phyloP scores from a whole-genome alignment of 2,888 invertebrate genomes.

The Agrilus biguttatus region DNA sequence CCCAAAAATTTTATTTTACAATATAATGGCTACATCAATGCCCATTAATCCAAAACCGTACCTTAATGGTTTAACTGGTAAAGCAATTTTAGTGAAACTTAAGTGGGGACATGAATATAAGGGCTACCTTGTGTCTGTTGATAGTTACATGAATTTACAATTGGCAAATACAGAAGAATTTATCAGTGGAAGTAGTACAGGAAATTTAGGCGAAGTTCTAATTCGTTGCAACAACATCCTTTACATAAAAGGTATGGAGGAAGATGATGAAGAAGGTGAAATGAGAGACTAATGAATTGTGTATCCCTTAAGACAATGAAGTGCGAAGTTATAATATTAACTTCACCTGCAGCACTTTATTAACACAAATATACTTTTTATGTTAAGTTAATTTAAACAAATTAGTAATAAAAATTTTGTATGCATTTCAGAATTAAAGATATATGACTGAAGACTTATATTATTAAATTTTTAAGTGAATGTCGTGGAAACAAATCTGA shows the following conservation, averaged over 20 bases:
- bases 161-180: constrained; percentile 96
- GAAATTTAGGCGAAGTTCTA: constrained; percentile 89
- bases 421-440: no score
- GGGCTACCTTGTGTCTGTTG: constrained; percentile 93
- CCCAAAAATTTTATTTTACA: neutral
- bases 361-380: no score
- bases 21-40: constrained; percentile 67
- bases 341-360: no score
- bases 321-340: no score
- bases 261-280: constrained; percentile 94
- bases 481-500: no score
- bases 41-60: constrained; percentile 99
- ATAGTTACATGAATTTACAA: constrained; percentile 98
- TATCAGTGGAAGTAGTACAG: constrained; percentile 79
- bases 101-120: constrained; percentile 99
- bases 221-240: constrained; percentile 95
- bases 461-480: no score
- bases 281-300: constrained; percentile 60
- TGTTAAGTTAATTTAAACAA: no score
- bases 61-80: constrained; percentile 93
- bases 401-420: no score
- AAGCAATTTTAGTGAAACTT: constrained; percentile 92
- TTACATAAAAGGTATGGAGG: constrained; percentile 87
- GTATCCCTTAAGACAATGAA: no score
- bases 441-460: no score